phyloP scores from a whole-genome alignment of 2,888 invertebrate species.

The Pristionchus maxplancki region DNA sequence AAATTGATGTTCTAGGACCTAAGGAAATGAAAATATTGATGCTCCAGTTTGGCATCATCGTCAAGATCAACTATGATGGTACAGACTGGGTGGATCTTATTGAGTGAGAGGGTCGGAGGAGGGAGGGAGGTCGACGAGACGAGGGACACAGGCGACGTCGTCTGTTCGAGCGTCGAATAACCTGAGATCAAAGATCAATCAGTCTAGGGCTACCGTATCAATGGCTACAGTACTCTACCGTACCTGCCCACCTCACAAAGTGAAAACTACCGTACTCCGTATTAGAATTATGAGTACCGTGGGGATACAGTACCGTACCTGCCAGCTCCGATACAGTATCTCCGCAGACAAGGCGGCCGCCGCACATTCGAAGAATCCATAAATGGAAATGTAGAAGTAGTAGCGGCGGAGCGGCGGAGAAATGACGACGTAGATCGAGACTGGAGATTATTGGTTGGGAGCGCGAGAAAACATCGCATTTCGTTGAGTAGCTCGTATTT shows the following conservation, averaged over 20 bases:
- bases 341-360: constrained; percentile 38
- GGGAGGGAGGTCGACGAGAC: constrained; percentile 1
- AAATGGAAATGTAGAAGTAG: constrained; percentile 52
- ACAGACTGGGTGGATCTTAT: constrained; percentile 37
- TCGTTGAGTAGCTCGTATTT: too few relatives aligned
- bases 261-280: not conserved
- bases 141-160: constrained; percentile 45
- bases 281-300: not conserved
- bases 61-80: too few relatives aligned
- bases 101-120: constrained; percentile 7
- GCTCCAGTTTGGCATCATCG: too few relatives aligned
- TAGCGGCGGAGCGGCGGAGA: constrained; percentile 45
- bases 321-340: constrained; percentile 45
- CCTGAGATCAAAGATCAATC: constrained; percentile 23
- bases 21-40: too few relatives aligned
- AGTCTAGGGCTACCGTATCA: not conserved
- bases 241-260: not conserved
- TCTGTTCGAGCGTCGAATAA: constrained; percentile 17
- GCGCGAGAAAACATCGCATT: too few relatives aligned
- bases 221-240: not conserved
- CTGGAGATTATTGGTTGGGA: constrained; percentile 1
- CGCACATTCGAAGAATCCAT: constrained; percentile 50
- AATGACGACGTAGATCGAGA: constrained; percentile 38
- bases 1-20: too few relatives aligned
- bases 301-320: not conserved